Evolutionary conservation across 2,888 invertebrate species (phyloP).

Genomic region (Hipparchia semele): DNA sequence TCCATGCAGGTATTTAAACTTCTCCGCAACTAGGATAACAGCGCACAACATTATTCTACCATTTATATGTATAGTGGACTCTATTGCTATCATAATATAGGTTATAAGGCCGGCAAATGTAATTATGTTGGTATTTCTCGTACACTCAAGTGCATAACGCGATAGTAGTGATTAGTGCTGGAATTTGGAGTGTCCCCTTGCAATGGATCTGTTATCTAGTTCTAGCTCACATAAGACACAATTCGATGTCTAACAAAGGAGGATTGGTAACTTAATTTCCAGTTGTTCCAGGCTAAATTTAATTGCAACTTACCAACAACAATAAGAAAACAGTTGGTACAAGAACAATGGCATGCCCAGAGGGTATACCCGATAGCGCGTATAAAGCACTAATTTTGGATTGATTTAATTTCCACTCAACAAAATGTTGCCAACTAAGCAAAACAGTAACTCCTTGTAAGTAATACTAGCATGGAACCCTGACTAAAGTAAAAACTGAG

Average conservation of each 20-base stretch:
- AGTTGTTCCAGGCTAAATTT: conserved; percentile 5
- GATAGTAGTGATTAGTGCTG: conserved; percentile 21
- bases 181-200: conserved; percentile 15
- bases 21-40: conserved; percentile 11
- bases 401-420: too few species aligned
- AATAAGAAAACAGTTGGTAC: too few species aligned
- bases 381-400: too few species aligned
- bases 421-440: too few species aligned
- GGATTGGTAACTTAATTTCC: conserved; percentile 20
- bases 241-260: conserved; percentile 16
- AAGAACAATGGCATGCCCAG: too few species aligned
- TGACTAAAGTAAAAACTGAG: too few species aligned
- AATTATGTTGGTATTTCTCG: conserved; percentile 6
- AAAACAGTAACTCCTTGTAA: too few species aligned
- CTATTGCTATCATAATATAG: background rate
- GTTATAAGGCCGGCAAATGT: background rate
- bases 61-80: background rate
- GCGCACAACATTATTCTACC: background rate
- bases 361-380: too few species aligned
- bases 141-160: conserved; percentile 19
- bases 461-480: too few species aligned
- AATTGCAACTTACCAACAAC: background rate
- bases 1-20: conserved; percentile 13
- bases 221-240: conserved; percentile 19
- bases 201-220: conserved; percentile 9